Evolutionary conservation across 2,888 invertebrate species (phyloP), one percentile per base, ranked within the genome.

Genomic region (Bhutanitis thaidina): DNA sequence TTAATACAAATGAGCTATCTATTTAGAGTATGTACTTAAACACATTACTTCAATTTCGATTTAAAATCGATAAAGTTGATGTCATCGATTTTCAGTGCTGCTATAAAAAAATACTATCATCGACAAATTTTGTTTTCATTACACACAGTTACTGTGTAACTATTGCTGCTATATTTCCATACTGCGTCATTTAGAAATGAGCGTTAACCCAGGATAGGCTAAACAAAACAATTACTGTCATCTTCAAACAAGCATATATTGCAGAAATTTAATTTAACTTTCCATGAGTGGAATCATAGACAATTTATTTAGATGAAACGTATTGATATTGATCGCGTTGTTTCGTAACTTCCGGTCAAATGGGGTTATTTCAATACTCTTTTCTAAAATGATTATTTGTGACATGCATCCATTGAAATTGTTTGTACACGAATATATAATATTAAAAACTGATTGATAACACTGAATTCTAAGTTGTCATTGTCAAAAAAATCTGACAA

Each of bases 261-360:
- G n/a, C n/a, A n/a, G n/a, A n/a, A n/a, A n/a, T n/a, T n/a, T n/a
- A n/a, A n/a, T n/a, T n/a, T n/a, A n/a, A n/a, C n/a, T n/a, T n/a
- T n/a, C n/a, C n/a, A n/a, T n/a, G 12, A 34, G 5, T 12, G 1
- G 30, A 34, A 32, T 35, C 55, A 57, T 53, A 55, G 55, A 57
- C 55, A 36, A 51, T 36, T 16, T 14, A 9, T 32, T 13, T 10
- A 58, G 58, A 60, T 57, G 60, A 61, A 51, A 53, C 55, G 53
- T 65, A 65, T 67, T 61, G 67, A 67, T 65, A 65, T 67, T 61
- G 67, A 67, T 67, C 65, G 60, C 53, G 51, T 50, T 43, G 51
- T 49, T 60, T 57, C 58, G 56, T 56, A 53, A 61, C 64, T 62
- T 67, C 67, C 67, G 67, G 67, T 61, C 53, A 51, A 44, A 54